Evolutionary conservation across 2,888 invertebrate species (phyloP), one percentile per base, ranked within the genome.

Genomic region (Stomorhina lunata): DNA sequence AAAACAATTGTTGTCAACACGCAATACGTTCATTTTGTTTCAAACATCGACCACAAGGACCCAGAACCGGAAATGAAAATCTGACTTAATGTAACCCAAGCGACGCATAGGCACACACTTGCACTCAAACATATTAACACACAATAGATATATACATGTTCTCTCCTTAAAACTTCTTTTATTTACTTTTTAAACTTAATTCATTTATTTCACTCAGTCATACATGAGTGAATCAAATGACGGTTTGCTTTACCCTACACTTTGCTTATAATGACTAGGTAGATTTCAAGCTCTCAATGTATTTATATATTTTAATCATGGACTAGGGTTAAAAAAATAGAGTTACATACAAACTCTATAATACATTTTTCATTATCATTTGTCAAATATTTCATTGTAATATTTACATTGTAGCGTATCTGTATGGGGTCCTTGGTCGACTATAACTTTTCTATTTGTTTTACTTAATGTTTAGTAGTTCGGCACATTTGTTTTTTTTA

Each of bases 1-100:
- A 69, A 55, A 73, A 73, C 73, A 83, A 82, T 84, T 76, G 84
- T 59, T 79, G 78, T 78, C 80, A 80, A 81, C 84, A 84, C 84
- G 84, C 84, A 84, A 84, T 84, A 80, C 81, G 37, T 81, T 66
- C 84, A 84, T 84, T 84, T 84, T 55, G 72, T 77, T 61, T 72
- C 50, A 68, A 32, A 71, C 57, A 72, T 20, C 61, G 65, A 43
- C 43, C 25, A 10, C 48, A 15, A 32, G 48, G 75, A 50, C 72
- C 53, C 53, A 25, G 48, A 77, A 78, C 71, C 81, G 84, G 84
- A 84, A 79, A 81, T 83, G 73, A 71, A 78, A 48, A 76, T 63
- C 83, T 78, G 78, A 84, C 81, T 84, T 81, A 83, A 83, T 84
- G 83, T 78, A 80, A 77, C 81, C 78, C 69, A 72, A 69, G 59